A percentile compares a stretch with the other conserved stretches of the same genome.
Conservation (phyloP, 2,797 vertebrate genomes). For the Prionace glauca region DNA sequence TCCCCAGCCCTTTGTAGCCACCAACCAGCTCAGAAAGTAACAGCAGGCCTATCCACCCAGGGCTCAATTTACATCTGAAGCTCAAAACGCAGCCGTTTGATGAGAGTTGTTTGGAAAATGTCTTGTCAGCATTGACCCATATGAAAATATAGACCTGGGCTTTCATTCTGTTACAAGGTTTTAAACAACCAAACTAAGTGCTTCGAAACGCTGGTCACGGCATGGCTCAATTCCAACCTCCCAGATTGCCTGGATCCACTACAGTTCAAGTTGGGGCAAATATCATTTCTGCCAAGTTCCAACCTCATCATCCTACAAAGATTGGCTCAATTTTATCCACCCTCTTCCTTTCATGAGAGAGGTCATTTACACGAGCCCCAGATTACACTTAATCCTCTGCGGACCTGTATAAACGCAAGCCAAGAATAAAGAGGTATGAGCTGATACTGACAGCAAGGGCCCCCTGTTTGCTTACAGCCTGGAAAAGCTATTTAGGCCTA, state of each 20-base stretch:
- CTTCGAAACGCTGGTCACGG: too few relatives aligned
- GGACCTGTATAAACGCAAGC: background rate
- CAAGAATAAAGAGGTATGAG: background rate
- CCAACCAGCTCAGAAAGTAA: background rate
- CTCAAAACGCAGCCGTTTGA: background rate
- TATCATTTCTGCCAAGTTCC: background rate
- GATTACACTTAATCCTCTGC: background rate
- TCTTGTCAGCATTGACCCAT: background rate
- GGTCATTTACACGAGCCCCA: background rate
- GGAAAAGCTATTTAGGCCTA: background rate
- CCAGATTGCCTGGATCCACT: too few relatives aligned
- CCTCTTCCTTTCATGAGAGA: background rate
- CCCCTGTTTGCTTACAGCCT: background rate
- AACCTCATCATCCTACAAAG: too few relatives aligned
- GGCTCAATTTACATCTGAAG: background rate
- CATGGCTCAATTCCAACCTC: too few relatives aligned
- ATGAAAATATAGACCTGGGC: background rate
- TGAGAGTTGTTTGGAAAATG: background rate
- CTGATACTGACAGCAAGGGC: background rate
- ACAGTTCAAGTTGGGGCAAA: too few relatives aligned
- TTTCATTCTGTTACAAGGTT: background rate
- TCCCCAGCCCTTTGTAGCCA: background rate
- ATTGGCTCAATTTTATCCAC: background rate
- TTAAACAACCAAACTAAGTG: background rate
- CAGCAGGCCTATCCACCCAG: background rate